Conservation (phyloP, 2,797 vertebrate species). For the Cephalopachus bancanus region DNA sequence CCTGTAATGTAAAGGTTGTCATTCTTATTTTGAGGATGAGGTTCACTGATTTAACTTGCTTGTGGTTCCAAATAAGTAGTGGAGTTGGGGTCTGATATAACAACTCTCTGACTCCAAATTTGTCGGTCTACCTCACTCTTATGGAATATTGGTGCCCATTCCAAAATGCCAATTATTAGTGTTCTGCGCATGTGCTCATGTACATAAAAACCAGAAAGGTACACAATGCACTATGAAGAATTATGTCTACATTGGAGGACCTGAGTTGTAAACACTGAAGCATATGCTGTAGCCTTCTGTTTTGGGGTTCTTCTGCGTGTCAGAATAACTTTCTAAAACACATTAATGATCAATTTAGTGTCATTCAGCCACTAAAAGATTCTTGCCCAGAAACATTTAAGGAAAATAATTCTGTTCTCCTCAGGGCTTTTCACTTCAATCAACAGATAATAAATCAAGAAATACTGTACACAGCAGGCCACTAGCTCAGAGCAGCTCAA, state of each 20-base stretch:
- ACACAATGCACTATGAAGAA: background rate
- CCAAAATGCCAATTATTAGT: background rate
- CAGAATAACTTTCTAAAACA: slow-evolving; percentile 60
- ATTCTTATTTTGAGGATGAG: background rate
- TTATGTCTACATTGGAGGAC: background rate
- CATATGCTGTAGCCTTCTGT: slow-evolving; percentile 37
- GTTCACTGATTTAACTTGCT: background rate
- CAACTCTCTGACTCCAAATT: background rate
- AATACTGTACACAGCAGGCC: slow-evolving; percentile 62
- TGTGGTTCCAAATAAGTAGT: background rate
- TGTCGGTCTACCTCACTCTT: background rate
- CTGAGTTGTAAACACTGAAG: background rate
- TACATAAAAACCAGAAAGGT: background rate
- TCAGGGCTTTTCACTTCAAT: slow-evolving; percentile 72
- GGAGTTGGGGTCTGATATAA: background rate
- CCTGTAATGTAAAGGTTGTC: background rate
- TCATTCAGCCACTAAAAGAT: slow-evolving; percentile 64
- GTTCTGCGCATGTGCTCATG: background rate
- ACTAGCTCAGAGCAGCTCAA: slow-evolving; percentile 44
- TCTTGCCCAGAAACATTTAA: slow-evolving; percentile 74
- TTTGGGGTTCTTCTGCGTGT: background rate
- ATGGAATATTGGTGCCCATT: background rate
- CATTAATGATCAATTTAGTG: slow-evolving; percentile 73
- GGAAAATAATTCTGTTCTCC: slow-evolving; percentile 63
- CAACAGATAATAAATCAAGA: slow-evolving; percentile 77